Evolutionary conservation across 2,888 invertebrate species (phyloP), one percentile per base, ranked within the genome.

Genomic region (Drepana falcataria): DNA sequence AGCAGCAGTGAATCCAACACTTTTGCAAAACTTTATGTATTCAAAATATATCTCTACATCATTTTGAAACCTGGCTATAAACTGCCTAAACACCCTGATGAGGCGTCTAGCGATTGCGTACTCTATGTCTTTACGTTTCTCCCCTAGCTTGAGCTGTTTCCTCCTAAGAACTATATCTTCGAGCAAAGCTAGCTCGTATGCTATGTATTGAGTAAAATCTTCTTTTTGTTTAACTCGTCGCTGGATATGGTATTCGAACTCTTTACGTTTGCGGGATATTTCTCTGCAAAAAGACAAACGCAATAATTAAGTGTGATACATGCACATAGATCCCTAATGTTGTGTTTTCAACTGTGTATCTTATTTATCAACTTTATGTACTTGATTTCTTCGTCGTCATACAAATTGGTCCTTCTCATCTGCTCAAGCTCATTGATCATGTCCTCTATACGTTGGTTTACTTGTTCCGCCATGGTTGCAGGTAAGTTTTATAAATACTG

Each of bases 361-460:
- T 2, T 6, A 3, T 35, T 33, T 33, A n/a, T 48, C 2, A 40
- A 37, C 47, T 35, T 7, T 52, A 71, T 70, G 61, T 83, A 95
- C 95, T 92, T 93, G 75, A 94, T 92, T 91, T 96, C 96, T 53
- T 93, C 92, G 55, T 93, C 92, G 5, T 93, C 91, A 73, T 95
- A 96, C 53, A 97, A 85, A 70, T 93, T 93, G 44, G 93, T 93
- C 67, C 94, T 92, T 71, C 94, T 92, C 94, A 97, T 94, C 75
- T 95, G 94, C 79, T 96, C 96, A 73, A 97, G 92, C 79, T 96
- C 96, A 60, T 94, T 94, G 69, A 96, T 93, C 92, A 95, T 94
- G 61, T 94, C 93, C 89, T 97, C 96, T 67, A 95, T 92, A 76
- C 94, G 93, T 77, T 94, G 93, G 74, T 95, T 94, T 2, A 96